These are phyloP conservation scores for Gastrophryne carolinensis DNA, from an alignment of 2,797 vertebrate species.

Conservation along the genomic window DNA sequence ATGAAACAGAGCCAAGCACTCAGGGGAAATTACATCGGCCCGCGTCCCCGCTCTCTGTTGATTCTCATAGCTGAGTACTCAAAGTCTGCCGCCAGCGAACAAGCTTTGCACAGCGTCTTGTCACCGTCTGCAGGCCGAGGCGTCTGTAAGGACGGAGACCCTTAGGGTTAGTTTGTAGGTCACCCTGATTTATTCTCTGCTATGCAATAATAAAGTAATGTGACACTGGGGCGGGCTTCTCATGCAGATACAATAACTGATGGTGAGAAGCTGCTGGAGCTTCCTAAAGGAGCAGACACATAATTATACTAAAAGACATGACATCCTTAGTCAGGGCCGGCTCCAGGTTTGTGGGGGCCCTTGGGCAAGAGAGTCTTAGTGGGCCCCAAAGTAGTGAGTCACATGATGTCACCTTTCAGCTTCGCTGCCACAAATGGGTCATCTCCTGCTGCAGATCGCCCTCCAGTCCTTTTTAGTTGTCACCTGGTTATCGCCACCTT, in stretches of 20 bases:
- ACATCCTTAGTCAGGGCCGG: too few species aligned
- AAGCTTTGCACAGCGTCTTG: not conserved
- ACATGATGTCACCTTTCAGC: too few species aligned
- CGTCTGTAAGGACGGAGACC: not conserved
- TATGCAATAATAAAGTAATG: constrained; percentile 19
- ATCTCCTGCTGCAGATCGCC: too few species aligned
- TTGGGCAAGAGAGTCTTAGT: too few species aligned
- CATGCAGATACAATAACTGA: too few species aligned
- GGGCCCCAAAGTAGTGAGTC: too few species aligned
- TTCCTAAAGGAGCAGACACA: not conserved
- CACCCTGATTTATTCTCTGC: constrained; percentile 20
- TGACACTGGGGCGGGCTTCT: constrained; percentile 5
- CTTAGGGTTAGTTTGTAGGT: constrained; percentile 5
- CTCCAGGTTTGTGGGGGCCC: too few species aligned
- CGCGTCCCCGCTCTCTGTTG: constrained; percentile 13
- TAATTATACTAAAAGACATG: too few species aligned
- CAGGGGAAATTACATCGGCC: constrained; percentile 33
- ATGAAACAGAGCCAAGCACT: not conserved
- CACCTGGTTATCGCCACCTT: too few species aligned
- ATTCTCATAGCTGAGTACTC: constrained; percentile 7
- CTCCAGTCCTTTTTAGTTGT: too few species aligned
- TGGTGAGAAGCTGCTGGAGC: constrained; percentile 4
- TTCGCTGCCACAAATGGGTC: too few species aligned
- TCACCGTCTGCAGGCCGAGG: constrained; percentile 9
- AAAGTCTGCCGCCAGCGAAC: constrained; percentile 4